Evolutionary conservation across 35 echinoderm and acorn worm species (phyloP), one percentile per base, ranked within the genome.

Genomic region (Diadema setosum): DNA sequence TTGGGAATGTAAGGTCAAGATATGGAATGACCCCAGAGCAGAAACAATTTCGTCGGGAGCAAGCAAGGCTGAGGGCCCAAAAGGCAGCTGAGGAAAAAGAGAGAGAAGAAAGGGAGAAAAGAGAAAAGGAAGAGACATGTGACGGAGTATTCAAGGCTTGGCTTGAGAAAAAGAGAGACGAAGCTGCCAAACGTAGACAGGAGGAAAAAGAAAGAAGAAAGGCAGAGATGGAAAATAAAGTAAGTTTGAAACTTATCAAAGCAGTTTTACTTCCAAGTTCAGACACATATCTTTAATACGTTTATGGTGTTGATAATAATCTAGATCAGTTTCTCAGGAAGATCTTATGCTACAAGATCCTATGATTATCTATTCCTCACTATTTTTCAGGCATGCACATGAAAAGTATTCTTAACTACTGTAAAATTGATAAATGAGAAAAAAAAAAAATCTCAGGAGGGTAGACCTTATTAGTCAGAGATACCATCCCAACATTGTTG

Each of bases 21-120:
- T 97, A 97, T 87, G 95, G 95, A 26, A 75, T 97, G 37, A 89
- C 91, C 18, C 87, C 91, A 23, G 91, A 97, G 83, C 95, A 97
- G 87, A 97, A 87, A 36, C 87, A 93, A 52, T 82, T 65, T 40
- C 90, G 83, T 75, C 84, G 84, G 45, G 83, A 93, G 39, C 87
- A 90, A 41, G 32, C 64, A 46, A 69, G 92, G n/a, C 32, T 91
- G 0, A 90, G 78, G 58, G 64, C 57, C 45, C 95, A 93, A 52
- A 59, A 37, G 35, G 43, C 75, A 50, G 42, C 75, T 46, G 95
- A 97, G 59, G 67, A 90, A 65, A 64, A 83, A 39, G 73, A 93
- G 63, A 55, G 42, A 20, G 88, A 87, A 42, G 91, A 93, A 40
- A 82, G 93, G 74, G 87, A 93, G 73, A 89, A 84, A 44, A 55